phyloP scores from a whole-genome alignment of 2,888 invertebrate genomes.

The Hanleya hanleyi region DNA sequence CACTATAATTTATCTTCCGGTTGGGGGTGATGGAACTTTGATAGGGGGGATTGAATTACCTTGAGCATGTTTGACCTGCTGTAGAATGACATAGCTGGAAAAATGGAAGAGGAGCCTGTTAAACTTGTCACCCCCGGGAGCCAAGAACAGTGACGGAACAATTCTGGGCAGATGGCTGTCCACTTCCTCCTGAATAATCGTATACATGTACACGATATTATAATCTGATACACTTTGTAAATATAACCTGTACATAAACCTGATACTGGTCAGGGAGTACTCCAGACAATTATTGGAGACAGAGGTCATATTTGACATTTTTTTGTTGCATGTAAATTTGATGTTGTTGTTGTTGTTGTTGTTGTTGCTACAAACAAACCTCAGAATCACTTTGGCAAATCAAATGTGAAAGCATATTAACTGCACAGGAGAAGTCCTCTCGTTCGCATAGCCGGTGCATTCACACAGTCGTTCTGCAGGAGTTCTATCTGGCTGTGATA shows the following conservation, averaged over 20 bases:
- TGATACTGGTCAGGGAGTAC: not conserved
- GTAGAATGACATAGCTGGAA: slow-evolving; percentile 63
- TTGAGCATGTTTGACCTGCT: slow-evolving; percentile 52
- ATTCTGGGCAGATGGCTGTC: slow-evolving; percentile 65
- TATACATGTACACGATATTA: not conserved
- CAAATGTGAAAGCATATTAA: no score
- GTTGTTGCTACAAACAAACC: no score
- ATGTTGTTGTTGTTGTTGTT: no score
- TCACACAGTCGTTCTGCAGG: no score
- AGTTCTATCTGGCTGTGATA: no score
- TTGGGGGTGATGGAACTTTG: not conserved
- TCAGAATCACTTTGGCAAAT: no score
- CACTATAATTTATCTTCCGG: not conserved
- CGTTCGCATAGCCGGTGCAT: no score
- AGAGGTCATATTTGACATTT: no score
- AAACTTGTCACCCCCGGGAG: slow-evolving; percentile 70
- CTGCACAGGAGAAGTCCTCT: no score
- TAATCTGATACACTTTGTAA: not conserved
- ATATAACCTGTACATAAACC: not conserved
- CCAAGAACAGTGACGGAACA: slow-evolving; percentile 65
- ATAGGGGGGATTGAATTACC: slow-evolving; percentile 42
- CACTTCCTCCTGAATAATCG: slow-evolving; percentile 58
- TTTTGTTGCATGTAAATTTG: no score
- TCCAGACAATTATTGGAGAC: no score
- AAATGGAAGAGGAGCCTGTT: slow-evolving; percentile 64